Base-by-base conservation (phyloP, 2,888 invertebrate genomes). In the Aleiodes leptofemur region DNA sequence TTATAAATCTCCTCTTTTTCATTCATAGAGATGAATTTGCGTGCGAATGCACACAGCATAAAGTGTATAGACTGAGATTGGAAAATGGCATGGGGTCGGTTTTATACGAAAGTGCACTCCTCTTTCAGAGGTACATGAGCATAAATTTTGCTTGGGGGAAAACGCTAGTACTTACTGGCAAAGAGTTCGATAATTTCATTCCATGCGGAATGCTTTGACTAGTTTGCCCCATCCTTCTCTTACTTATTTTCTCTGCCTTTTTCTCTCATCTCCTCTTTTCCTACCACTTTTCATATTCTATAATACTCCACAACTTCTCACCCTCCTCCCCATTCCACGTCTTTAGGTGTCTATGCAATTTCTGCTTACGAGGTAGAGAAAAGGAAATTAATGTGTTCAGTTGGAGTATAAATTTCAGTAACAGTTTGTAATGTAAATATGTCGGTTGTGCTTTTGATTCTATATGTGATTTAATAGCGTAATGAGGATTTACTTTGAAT, bases 391-490 rank as follows among this genome's bases (percentile, higher is more conserved):
- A 61, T 43, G 61, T 43, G 38, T 61, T 61, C 61, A 38, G 61
- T 61, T 61, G 38, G 43, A 61, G 38, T 43, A 61, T 61, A 61
- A 61, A 61, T 61, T 61, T 61, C 16, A 38, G 61, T 61, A 61
- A 61, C 61, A 61, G 61, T 61, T 61, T n/a, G 61, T 61, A 61
- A 61, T 61, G 61, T 61, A 61, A 61, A 61, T 61, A 61, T 61
- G 61, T 14, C 38, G 31, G 61, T 38, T 61, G 61, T 61, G 14
- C 38, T 43, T 61, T 61, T 61, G 8, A 14, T 61, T 61, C n/a
- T 16, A 38, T n/a, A 14, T 16, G 14, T 61, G 43, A 61, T 61
- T 61, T n/a, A 43, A 43, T 38, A 43, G 14, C 8, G 7, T 34
- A 57, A 29, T 57, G 9, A n/a, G 31, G 57, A 57, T 57, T 57